Base-by-base conservation (phyloP, 2,888 invertebrate genomes). In the Villa cingulata region DNA sequence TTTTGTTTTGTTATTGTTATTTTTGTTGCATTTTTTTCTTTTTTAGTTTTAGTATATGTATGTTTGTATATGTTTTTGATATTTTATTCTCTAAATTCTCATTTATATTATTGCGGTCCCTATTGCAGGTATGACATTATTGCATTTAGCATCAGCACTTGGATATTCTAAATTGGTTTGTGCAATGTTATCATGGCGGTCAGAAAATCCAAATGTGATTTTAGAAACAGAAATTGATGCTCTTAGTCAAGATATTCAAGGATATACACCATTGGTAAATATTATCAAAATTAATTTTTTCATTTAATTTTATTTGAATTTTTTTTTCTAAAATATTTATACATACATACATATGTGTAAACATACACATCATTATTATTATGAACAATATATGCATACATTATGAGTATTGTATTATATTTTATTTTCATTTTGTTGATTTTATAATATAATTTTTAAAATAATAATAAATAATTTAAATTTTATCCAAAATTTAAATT, bases 191-290 rank as follows among this genome's bases (percentile, higher is more conserved):
- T 83, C 87, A 58, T 92, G 92, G 91, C 77, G 85, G 49, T 78
- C 86, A 32, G 91, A 92, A 68, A 92, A 89, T 70, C 84, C 83
- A 37, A 89, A 88, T 57, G 73, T 85, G 54, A 78, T 89, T 44
- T 72, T 94, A 51, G 90, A 91, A 65, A 83, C 86, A 27, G 95
- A 96, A 74, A 86, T 96, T 38, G 91, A 95, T 72, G 86, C 92
- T 49, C 75, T 90, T 48, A 85, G 87, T 55, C 82, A 87, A 60
- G 95, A 96, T 67, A 79, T 82, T 53, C 85, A 89, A 59, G 91
- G 92, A 48, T 86, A 81, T 59, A 95, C 95, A 6, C 94, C 96
- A 46, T 73, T 97, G 73, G 91, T 90, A 68, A 72, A 71, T 65
- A 38, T 37, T 7, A 23, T 23, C n/a, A 9, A 27, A 27, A 9